Conservation (phyloP, 2,888 invertebrate genomes). For the Tetheella fluctuosa region DNA sequence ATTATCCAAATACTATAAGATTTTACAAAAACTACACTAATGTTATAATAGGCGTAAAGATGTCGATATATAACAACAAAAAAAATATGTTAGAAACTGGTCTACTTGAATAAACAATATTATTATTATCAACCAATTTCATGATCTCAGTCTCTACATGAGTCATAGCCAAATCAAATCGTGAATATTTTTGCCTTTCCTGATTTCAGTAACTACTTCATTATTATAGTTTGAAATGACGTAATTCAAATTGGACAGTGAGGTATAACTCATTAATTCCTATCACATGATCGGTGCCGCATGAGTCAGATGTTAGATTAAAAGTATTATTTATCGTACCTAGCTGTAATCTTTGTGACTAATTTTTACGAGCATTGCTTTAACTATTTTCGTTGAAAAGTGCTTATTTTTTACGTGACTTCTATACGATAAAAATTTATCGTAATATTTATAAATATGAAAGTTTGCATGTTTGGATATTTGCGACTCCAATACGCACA, state of each 20-base stretch:
- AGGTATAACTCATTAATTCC: background rate
- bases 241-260: background rate
- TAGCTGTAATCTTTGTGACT: background rate
- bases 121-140: background rate
- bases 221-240: background rate
- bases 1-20: too few relatives aligned
- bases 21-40: too few relatives aligned
- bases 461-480: too few relatives aligned
- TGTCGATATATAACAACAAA: too few relatives aligned
- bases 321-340: slow-evolving; percentile 4
- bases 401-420: background rate
- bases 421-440: too few relatives aligned
- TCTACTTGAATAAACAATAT: background rate
- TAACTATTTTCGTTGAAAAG: background rate
- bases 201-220: too few relatives aligned
- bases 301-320: slow-evolving; percentile 11
- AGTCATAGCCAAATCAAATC: background rate
- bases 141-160: background rate
- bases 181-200: background rate
- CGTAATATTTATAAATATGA: too few relatives aligned
- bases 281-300: background rate
- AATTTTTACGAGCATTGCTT: background rate
- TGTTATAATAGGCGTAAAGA: too few relatives aligned
- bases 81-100: too few relatives aligned
- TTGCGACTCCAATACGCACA: too few relatives aligned